A percentile compares a stretch with the other conserved stretches of the same genome.
Evolutionary conservation across 2,888 invertebrate species (phyloP).

Genomic region (Brenthis ino): DNA sequence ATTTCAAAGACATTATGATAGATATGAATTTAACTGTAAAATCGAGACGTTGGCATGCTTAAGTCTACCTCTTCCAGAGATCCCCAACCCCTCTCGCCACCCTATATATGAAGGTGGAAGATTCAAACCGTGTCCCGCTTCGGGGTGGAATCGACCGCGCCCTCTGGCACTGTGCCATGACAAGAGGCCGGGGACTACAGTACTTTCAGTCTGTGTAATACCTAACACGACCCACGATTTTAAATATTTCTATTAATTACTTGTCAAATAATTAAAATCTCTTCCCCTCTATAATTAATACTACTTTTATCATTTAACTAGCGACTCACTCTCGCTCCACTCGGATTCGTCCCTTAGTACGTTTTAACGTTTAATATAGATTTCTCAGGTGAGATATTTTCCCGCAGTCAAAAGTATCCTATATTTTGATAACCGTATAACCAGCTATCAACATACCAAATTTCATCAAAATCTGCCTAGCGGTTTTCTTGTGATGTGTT

Average conservation of each 20-base stretch:
- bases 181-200: conserved; percentile 49
- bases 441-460: too few relatives aligned
- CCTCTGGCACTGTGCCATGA: conserved; percentile 64
- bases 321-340: too few relatives aligned
- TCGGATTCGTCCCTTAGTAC: too few relatives aligned
- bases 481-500: too few relatives aligned
- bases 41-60: conserved; percentile 1
- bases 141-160: conserved; percentile 61
- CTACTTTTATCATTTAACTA: not conserved
- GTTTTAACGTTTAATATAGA: too few relatives aligned
- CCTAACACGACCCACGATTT: conserved; percentile 46
- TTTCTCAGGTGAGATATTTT: too few relatives aligned
- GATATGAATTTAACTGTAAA: conserved; percentile 10
- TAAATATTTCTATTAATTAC: conserved; percentile 22
- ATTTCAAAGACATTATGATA: conserved; percentile 7
- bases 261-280: not conserved
- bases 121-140: conserved; percentile 36
- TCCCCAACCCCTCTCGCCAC: not conserved
- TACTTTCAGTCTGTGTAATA: conserved; percentile 58
- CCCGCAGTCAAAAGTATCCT: too few relatives aligned
- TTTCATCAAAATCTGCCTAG: too few relatives aligned
- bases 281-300: not conserved
- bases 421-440: too few relatives aligned
- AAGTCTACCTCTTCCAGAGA: conserved; percentile 1
- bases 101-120: conserved; percentile 9